Evolutionary conservation across 2,797 vertebrate species (phyloP), one percentile per base, ranked within the genome.

Genomic region (Chiloscyllium punctatum): DNA sequence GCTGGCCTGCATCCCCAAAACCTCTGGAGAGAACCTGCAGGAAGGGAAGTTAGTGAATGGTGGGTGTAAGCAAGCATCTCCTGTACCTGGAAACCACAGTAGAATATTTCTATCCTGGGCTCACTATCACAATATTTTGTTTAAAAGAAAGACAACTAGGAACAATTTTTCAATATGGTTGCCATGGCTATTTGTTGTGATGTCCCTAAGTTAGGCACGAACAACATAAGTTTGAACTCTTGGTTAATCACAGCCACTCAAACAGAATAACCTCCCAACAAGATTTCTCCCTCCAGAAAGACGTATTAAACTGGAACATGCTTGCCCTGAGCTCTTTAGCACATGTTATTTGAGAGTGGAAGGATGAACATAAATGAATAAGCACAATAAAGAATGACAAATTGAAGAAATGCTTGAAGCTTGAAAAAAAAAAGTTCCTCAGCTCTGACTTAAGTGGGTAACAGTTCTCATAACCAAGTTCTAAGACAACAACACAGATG

Each of bases 1-100:
- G 97, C 98, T 99, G 18, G 99, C 99, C 97, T 99, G 98, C 96
- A 99, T 98, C 57, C 99, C 99, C 96, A 99, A 97, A 82, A 99
- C 97, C 97, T 99, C 99, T 0, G 98, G 99, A n/a, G 98, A 98
- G 97, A 99, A 99, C 96, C 99, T 99, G 96, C 8, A 16, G 3
- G 91, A 27, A 21, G 53, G 57, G 42, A 42, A 15, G 48, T 48
- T 23, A 53, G 18, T 30, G 15, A 79, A 51, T 95, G 27, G 57
- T 77, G 62, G n/a, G 90, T 37, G 62, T 37, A 21, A 8, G 16
- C 11, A 9, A 92, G 66, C n/a, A 21, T 11, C 37, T 84, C 37
- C 18, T 4, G 18, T 42, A 37, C 18, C 79, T 48, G 37, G 16
- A 84, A 37, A 37, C 77, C 1, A 6, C 1, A 6, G 88, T 16